Base-by-base conservation (phyloP, 2,888 invertebrate genomes). In the Scaptomyza flava region DNA sequence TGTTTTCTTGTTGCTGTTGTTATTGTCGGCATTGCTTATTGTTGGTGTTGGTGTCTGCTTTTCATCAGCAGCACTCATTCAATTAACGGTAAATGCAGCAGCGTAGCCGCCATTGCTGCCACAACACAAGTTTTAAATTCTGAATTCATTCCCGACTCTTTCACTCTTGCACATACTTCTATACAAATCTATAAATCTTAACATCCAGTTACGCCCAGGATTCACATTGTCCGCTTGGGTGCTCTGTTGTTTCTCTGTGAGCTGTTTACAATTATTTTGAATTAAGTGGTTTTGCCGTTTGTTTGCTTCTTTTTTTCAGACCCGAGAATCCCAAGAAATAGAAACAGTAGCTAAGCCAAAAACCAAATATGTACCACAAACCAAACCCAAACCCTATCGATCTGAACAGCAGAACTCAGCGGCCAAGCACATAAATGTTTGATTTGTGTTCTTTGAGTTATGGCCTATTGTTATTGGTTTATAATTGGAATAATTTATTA, bases 1-100 rank as follows among this genome's bases (percentile, higher is more conserved):
- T 27, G 27, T 4, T 27, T 38, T 33, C 30, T 53, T 36, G 20
- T 45, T 41, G 6, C 33, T 36, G 0, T 23, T 46, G n/a, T 51
- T 65, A 12, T 65, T 51, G 70, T 63, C 41, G 50, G 46, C 50
- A 62, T 53, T 56, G 41, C 42, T 23, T 46, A 6, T 38, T 47
- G 41, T 60, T 68, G 56, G 75, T 45, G 47, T 60, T 68, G 56
- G 75, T 45, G 47, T 84, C 82, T 82, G 82, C 53, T 84, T 87
- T 82, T 73, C 87, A 84, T 82, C 87, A 87, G 72, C 79, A 79
- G 72, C 82, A 87, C 79, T 66, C 73, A 50, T 76, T 76, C 65
- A 81, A 84, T 82, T 81, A 86, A 71, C 72, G 56, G 68, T 68
- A 70, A 80, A 69, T 81, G 81, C 79, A 77, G 66, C 64, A 61